Conservation (phyloP, 2,888 invertebrate species). For the Tribolium freemani region DNA sequence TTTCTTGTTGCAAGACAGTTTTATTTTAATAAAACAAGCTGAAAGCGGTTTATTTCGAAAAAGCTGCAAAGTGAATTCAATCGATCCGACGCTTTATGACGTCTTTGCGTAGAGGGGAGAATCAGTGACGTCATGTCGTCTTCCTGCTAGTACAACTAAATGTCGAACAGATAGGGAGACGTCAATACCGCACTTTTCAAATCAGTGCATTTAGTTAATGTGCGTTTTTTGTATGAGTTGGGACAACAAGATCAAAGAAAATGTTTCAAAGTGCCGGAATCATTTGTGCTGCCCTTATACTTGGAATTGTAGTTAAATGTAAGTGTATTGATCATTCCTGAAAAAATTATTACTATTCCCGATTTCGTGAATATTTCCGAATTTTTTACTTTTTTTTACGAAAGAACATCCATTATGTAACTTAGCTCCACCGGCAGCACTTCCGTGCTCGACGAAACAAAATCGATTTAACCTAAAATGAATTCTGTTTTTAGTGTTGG, state of each 20-base stretch:
- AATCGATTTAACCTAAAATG: constrained; percentile 48
- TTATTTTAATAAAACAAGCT: constrained; percentile 4
- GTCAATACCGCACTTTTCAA: constrained; percentile 43
- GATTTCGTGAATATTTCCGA: background rate
- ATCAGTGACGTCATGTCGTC: constrained; percentile 42
- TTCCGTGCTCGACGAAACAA: constrained; percentile 38
- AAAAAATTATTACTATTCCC: background rate
- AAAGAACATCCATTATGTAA: constrained; percentile 27
- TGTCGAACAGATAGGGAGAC: constrained; percentile 46
- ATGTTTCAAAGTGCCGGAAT: constrained; percentile 36
- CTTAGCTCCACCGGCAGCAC: constrained; percentile 10
- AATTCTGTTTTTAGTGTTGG: constrained; percentile 30
- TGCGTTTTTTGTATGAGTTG: constrained; percentile 44
- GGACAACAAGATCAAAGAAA: constrained; percentile 40
- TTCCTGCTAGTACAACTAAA: constrained; percentile 42
- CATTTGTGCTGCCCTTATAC: constrained; percentile 16
- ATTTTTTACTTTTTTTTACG: background rate
- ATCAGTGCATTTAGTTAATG: constrained; percentile 34
- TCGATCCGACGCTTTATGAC: constrained; percentile 45
- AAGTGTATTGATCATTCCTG: constrained; percentile 15
- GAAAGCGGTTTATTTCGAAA: constrained; percentile 10
- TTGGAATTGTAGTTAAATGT: constrained; percentile 38
- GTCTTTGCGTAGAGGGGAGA: constrained; percentile 36
- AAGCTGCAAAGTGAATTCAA: constrained; percentile 13
- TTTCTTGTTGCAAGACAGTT: background rate